Conservation (phyloP, 2,113 vertebrate genomes). For the Callipepla californica region DNA sequence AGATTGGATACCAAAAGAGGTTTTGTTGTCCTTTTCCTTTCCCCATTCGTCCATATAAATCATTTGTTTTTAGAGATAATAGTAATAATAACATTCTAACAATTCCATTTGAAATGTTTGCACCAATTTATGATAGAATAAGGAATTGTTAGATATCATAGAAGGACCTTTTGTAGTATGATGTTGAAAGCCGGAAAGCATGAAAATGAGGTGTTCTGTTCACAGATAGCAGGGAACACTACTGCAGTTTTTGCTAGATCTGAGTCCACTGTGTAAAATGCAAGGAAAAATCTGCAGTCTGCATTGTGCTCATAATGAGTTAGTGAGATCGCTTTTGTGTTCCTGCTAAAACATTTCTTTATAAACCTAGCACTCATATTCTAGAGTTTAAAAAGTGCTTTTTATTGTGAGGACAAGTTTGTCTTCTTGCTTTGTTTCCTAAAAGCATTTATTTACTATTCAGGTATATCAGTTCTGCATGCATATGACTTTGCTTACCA, state of each 20-base stretch:
- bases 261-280: fast-evolving
- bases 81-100: background rate
- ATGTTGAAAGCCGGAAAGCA: background rate
- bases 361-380: no score
- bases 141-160: background rate
- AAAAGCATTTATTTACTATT: background rate
- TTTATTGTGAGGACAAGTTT: background rate
- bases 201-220: background rate
- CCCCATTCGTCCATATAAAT: background rate
- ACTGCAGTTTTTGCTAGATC: background rate
- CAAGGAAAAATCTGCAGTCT: constrained; percentile 4
- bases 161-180: background rate
- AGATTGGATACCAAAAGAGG: background rate
- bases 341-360: background rate
- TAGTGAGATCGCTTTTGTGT: constrained; percentile 19
- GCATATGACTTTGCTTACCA: background rate
- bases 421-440: background rate
- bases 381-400: background rate
- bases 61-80: background rate
- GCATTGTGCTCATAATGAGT: background rate
- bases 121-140: background rate
- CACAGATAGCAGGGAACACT: background rate
- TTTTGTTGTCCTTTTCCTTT: background rate
- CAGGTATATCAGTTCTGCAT: background rate
- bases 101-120: background rate